Base-by-base conservation (phyloP, 2,888 invertebrate species). In the Agrotis segetum region DNA sequence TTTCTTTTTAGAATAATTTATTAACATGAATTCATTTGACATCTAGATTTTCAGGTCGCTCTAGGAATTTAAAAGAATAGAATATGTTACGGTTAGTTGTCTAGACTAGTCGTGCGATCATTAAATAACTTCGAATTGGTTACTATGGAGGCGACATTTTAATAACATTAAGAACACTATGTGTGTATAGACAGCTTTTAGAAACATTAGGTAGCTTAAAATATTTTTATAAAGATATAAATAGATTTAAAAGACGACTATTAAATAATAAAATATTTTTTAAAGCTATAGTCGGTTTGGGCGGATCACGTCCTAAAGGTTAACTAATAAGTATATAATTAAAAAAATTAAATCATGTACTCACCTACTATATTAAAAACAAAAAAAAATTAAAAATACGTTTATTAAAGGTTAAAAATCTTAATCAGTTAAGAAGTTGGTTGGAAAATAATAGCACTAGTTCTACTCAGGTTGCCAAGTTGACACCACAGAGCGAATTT, bases 41-140 rank as follows among this genome's bases (percentile, higher is more conserved):
- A 63, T 44, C 17, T 24, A 71, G 40, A 77, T 63, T 59, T 70
- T 58, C 56, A 29, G 63, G 40, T 53, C 40, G n/a, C n/a, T 47
- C 60, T 58, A 62, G 34, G 46, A 72, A 50, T 66, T 50, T 63
- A 50, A 77, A 77, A 81, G 19, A 49, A 50, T 50, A 9, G 64
- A 72, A n/a, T n/a, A n/a, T 56, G 24, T 77, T 63, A 68, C 56
- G 60, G 44, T 29, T 58, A 13, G 53, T 53, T 68, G 82, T 79
- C 82, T 82, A 77, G 79, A 82, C 78, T 44, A 65, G 69, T 64
- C 72, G 67, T 66, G 65, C 62, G n/a, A 58, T 24, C 61, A 78
- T 61, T 55, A 69, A 67, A 73, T 81, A 72, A 59, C 56, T 19
- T 49, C 19, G 21, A 61, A 47, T 61, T 1, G 40, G 50, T 78